These are phyloP conservation scores for Esperia sulphurella DNA, from an alignment of 2,888 invertebrate genomes.

Conservation along the genomic window DNA sequence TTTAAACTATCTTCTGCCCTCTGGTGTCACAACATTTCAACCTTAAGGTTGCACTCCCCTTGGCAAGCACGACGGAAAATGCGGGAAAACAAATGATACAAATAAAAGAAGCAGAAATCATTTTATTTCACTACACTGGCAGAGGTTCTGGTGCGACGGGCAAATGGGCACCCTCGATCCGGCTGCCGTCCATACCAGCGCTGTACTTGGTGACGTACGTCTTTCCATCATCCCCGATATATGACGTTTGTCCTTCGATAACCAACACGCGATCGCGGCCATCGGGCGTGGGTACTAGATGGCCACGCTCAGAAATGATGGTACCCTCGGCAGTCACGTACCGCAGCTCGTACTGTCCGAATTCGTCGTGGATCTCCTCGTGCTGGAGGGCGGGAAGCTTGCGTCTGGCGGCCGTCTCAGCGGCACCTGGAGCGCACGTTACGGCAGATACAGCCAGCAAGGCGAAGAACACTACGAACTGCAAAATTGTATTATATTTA, in stretches of 20 bases:
- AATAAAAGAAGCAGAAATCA: too few species aligned
- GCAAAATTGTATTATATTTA: too few species aligned
- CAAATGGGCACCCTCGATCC: constrained; percentile 40
- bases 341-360: constrained; percentile 45
- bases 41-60: too few species aligned
- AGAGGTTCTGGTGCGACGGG: constrained; percentile 25
- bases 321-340: constrained; percentile 54
- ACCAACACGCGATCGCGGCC: constrained; percentile 38
- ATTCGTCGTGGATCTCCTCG: constrained; percentile 41
- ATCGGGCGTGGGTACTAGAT: constrained; percentile 36
- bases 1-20: too few species aligned
- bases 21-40: too few species aligned
- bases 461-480: constrained; percentile 32
- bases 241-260: constrained; percentile 46
- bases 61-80: too few species aligned
- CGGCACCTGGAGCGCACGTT: constrained; percentile 27
- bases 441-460: constrained; percentile 23
- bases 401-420: constrained; percentile 20
- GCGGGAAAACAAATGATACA: too few species aligned
- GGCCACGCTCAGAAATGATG: constrained; percentile 43
- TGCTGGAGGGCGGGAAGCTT: constrained; percentile 37
- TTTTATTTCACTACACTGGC: neutral
- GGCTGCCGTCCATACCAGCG: constrained; percentile 44
- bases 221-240: constrained; percentile 46
- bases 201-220: constrained; percentile 47